Base-by-base conservation (phyloP, 2,797 vertebrate genomes). In the Erpetoichthys calabaricus region DNA sequence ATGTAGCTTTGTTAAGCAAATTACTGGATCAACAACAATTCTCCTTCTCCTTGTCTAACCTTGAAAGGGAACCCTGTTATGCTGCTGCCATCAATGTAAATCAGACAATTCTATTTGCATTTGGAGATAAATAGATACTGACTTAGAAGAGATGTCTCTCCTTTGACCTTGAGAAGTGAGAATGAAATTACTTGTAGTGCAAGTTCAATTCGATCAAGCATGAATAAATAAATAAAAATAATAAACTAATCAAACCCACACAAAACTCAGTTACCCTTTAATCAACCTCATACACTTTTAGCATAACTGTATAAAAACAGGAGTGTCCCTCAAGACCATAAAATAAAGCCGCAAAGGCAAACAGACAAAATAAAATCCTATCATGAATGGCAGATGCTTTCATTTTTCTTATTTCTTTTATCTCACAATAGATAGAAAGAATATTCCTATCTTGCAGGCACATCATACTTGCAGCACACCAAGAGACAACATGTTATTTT, bases 81-180 rank as follows among this genome's bases (percentile, higher is more conserved):
- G 57, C 51, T 52, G 8, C 43, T 67, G 74, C 72, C 74, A 75
- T 77, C 78, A 72, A 72, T 72, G 73, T 64, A 59, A 75, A 75
- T 71, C 75, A 68, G 75, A 73, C 79, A 73, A 78, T 78, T 76
- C 73, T 81, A 80, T 81, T 68, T 83, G 77, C 78, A 75, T 81
- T 73, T 67, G 60, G 75, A 77, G 75, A 83, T 79, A 84, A 82
- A 83, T 80, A 80, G 78, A 80, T 72, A 75, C 67, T 72, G 67
- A 77, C 64, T 53, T 58, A 46, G 10, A 8, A 54, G 58, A 80
- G 59, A 81, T 72, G 73, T 42, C 70, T 75, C 75, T 75, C 72
- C 53, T 75, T 75, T 79, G 84, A 86, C 86, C 83, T 80, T 84
- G 82, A 80, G 76, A 72, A 65, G 70, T 57, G 69, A 75, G 72